These are phyloP conservation scores for Thereva nobilitata DNA, from an alignment of 2,888 invertebrate species.

Conservation along the genomic window DNA sequence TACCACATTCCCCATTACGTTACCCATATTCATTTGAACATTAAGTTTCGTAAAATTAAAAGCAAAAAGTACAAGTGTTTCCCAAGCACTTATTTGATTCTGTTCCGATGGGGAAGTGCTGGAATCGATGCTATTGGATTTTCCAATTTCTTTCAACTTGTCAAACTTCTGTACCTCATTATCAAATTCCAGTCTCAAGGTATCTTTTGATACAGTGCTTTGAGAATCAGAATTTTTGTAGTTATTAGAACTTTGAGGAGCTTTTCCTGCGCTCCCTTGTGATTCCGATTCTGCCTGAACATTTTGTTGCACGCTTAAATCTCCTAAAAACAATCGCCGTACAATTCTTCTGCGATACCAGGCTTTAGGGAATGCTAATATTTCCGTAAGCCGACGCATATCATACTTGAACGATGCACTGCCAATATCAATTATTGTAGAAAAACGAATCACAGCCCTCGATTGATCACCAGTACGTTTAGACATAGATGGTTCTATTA, in stretches of 20 bases:
- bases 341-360: slow-evolving; percentile 97
- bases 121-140: slow-evolving; percentile 64
- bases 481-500: slow-evolving; percentile 64
- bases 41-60: slow-evolving; percentile 95
- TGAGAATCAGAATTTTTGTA: background rate
- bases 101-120: slow-evolving; percentile 65
- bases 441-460: slow-evolving; percentile 88
- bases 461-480: slow-evolving; percentile 66
- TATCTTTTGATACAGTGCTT: slow-evolving; percentile 59
- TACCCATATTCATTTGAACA: slow-evolving; percentile 99
- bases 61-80: slow-evolving; percentile 92
- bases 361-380: slow-evolving; percentile 96
- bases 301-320: slow-evolving; percentile 69
- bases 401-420: slow-evolving; percentile 98
- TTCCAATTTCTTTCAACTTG: slow-evolving; percentile 61
- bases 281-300: slow-evolving; percentile 23
- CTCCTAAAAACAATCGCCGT: slow-evolving; percentile 88
- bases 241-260: slow-evolving; percentile 39
- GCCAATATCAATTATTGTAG: slow-evolving; percentile 93
- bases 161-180: slow-evolving; percentile 59
- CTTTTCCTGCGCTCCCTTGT: slow-evolving; percentile 46
- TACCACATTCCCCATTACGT: slow-evolving; percentile 98
- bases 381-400: slow-evolving; percentile 95
- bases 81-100: slow-evolving; percentile 82
- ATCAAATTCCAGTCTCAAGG: slow-evolving; percentile 63